These are phyloP conservation scores for Phrynosoma blainvillii DNA, from an alignment of 2,113 vertebrate species.

Conservation along the genomic window DNA sequence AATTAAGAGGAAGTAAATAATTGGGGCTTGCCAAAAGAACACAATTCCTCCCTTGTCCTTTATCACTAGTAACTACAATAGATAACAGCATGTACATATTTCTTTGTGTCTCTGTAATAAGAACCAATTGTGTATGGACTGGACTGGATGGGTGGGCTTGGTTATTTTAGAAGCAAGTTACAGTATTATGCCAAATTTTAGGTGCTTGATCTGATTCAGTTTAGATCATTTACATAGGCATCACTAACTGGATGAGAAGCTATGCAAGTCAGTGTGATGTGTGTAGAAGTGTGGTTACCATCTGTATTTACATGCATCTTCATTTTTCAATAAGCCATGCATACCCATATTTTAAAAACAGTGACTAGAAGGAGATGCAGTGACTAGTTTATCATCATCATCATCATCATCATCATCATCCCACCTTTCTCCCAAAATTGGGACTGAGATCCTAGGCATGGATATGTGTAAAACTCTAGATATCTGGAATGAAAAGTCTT, in stretches of 20 bases:
- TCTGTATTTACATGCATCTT: neutral
- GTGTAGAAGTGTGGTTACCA: neutral
- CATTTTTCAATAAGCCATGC: neutral
- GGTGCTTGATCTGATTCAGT: too few relatives aligned
- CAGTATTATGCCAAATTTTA: too few relatives aligned
- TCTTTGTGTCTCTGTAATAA: too few relatives aligned
- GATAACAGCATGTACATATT: neutral
- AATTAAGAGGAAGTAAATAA: neutral
- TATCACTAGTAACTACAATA: neutral
- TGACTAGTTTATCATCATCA: neutral
- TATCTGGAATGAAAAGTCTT: neutral
- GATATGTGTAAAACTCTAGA: neutral
- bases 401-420: too few relatives aligned
- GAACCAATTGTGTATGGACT: too few relatives aligned
- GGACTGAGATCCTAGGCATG: neutral
- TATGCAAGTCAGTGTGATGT: too few relatives aligned
- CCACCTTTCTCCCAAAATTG: too few relatives aligned
- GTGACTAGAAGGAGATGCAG: neutral
- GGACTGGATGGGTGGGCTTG: too few relatives aligned
- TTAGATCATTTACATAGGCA: too few relatives aligned
- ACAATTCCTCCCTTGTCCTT: neutral
- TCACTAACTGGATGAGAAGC: too few relatives aligned
- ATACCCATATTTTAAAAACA: neutral
- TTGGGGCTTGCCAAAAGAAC: neutral
- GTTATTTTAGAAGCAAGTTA: too few relatives aligned